Evolutionary conservation across 2,113 vertebrate genomes (phyloP), one percentile per base, ranked within the genome.

Genomic region (Callithrix jacchus): DNA sequence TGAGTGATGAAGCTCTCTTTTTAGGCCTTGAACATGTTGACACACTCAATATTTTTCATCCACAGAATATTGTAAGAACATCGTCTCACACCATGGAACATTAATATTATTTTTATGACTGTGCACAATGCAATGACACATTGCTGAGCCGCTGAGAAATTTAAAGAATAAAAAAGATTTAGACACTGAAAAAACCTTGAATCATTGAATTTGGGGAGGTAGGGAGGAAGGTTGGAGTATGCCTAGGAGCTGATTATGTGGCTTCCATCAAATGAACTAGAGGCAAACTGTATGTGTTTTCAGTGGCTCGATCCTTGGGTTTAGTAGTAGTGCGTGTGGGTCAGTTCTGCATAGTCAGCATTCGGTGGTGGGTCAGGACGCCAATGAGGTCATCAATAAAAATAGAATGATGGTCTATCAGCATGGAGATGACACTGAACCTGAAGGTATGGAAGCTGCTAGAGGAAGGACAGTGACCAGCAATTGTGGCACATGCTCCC

Each of bases 31-130:
- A 89, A 81, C 71, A 89, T 79, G 52, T 86, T 98, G 96, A 96
- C 82, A 97, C 76, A 71, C 17, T 81, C 49, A 71, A 4, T 70
- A 96, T 97, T 98, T 98, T 92, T 93, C 84, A 77, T 61, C 87
- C 76, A 37, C 74, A 74, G 80, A 61, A 64, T 49, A 8, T 40
- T n/a, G 83, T 32, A 17, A 42, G 30, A 82, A 79, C 52, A 6
- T 47, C n/a, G 4, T 94, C 92, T 82, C 66, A 14, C 92, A 74
- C 79, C 92, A 49, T 56, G 47, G 93, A 95, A 47, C 85, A 95
- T 96, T 58, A 96, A 96, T 95, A 97, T 92, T 96, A 76, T 96
- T 97, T 97, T 97, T 98, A 95, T 90, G 97, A 64, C 90, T 37
- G 58, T 87, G 84, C 13, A 81, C 79, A 74, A 96, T 84, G 85